Evolutionary conservation across 2,888 invertebrate genomes (phyloP), one percentile per base, ranked within the genome.

Genomic region (Coenonympha glycerion): DNA sequence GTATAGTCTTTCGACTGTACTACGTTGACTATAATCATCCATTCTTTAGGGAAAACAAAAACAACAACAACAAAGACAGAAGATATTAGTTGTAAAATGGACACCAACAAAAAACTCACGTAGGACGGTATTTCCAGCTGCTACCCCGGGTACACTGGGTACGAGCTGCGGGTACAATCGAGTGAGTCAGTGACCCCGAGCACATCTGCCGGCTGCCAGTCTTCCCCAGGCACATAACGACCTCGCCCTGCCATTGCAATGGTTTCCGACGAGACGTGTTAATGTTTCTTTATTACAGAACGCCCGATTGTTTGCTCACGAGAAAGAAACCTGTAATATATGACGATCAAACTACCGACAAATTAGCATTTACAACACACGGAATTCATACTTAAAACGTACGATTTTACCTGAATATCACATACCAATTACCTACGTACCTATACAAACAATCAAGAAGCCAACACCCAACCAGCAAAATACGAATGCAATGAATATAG

Each of bases 201-300:
- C 71, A 70, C 81, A 79, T 79, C 81, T 79, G 81, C 80, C 75
- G 73, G 58, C 68, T 56, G 58, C 55, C 60, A 52, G 73, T 64
- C 69, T 71, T 69, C 73, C 65, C 68, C 69, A 71, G 69, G 71
- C 73, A 73, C 71, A 64, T 71, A 68, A 69, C 67, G 61, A 69
- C 65, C 62, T 71, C 69, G 69, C 73, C 73, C 22, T 5, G 68
- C 67, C 64, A 71, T 63, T 65, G 64, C 60, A 60, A 58, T 55
- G 26, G 51, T 55, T 56, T 55, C 48, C 46, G n/a, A 47, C 42
- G 34, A 39, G 44, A 49, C 36, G 40, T 34, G 26, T 34, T 49
- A 47, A 51, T 51, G 51, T 47, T 39, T 30, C 39, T 50, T 42
- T 40, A 44, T 52, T 30, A 44, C 24, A 16, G 40, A 26, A 33